These are phyloP conservation scores for Heliconius hermathena DNA, from an alignment of 1,140 invertebrate genomes.

Conservation along the genomic window DNA sequence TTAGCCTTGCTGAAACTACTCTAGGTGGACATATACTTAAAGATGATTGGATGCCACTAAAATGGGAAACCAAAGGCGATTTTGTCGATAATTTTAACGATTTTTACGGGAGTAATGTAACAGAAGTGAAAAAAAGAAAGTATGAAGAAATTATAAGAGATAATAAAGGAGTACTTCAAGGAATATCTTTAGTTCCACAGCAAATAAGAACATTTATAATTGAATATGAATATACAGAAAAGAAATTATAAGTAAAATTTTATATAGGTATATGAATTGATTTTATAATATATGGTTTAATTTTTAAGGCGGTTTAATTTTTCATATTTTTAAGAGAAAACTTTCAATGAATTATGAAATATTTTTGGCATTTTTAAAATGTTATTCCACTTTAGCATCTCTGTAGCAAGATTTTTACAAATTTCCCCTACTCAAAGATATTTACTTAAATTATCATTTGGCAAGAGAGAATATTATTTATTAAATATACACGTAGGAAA, in stretches of 20 bases:
- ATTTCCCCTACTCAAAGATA: too few relatives aligned
- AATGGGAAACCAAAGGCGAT: conserved; percentile 67
- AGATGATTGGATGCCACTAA: conserved; percentile 76
- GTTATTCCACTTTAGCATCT: too few relatives aligned
- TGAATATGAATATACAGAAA: conserved; percentile 29
- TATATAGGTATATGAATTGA: too few relatives aligned
- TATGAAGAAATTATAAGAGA: conserved; percentile 22
- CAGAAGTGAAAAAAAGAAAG: background rate
- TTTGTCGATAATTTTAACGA: conserved; percentile 60
- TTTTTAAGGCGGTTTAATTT: too few relatives aligned
- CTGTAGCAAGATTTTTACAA: too few relatives aligned
- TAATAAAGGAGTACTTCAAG: conserved; percentile 38
- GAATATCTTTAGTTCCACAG: conserved; percentile 50
- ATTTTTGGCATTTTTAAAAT: too few relatives aligned
- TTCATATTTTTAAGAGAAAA: too few relatives aligned
- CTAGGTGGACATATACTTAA: conserved; percentile 85
- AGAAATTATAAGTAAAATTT: background rate
- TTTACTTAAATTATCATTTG: too few relatives aligned
- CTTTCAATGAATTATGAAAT: too few relatives aligned
- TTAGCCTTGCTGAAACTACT: conserved; percentile 83
- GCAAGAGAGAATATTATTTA: too few relatives aligned
- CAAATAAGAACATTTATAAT: conserved; percentile 60
- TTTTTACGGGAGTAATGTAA: conserved; percentile 44
- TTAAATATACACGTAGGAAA: too few relatives aligned
- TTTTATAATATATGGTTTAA: too few relatives aligned